phyloP scores from a whole-genome alignment of 2,888 invertebrate genomes.

The Mythimna albipuncta region DNA sequence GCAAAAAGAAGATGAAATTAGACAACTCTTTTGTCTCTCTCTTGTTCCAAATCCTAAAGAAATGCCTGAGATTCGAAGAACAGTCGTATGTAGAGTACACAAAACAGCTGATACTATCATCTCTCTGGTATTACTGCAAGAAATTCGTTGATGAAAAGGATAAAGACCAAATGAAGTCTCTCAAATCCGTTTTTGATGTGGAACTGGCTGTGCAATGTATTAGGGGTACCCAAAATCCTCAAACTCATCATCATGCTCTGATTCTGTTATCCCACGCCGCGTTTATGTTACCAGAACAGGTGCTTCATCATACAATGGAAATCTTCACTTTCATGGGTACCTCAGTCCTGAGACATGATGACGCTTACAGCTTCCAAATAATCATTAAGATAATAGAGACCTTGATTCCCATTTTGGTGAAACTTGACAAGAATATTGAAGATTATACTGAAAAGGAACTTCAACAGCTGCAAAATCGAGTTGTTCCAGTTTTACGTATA shows the following conservation, averaged over 20 bases:
- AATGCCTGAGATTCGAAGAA: constrained; percentile 95
- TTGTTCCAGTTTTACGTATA: constrained; percentile 94
- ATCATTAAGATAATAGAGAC: constrained; percentile 97
- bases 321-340: constrained; percentile 99
- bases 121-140: constrained; percentile 93
- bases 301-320: constrained; percentile 98
- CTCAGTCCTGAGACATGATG: constrained; percentile 97
- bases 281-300: constrained; percentile 94
- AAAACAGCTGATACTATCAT: constrained; percentile 96
- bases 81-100: constrained; percentile 96
- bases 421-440: constrained; percentile 82
- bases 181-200: constrained; percentile 91
- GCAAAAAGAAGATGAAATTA: constrained; percentile 94
- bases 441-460: constrained; percentile 80
- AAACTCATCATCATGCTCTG: constrained; percentile 98
- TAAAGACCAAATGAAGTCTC: constrained; percentile 81
- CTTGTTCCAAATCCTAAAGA: constrained; percentile 94
- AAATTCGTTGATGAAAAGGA: constrained; percentile 87
- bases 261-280: constrained; percentile 95
- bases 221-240: constrained; percentile 97
- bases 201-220: constrained; percentile 97
- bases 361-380: constrained; percentile 98
- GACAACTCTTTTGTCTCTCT: constrained; percentile 92
- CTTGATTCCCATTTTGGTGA: constrained; percentile 95
- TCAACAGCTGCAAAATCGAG: constrained; percentile 84